Conservation (phyloP, 1,140 invertebrate genomes). For the Lordiphosa collinella region DNA sequence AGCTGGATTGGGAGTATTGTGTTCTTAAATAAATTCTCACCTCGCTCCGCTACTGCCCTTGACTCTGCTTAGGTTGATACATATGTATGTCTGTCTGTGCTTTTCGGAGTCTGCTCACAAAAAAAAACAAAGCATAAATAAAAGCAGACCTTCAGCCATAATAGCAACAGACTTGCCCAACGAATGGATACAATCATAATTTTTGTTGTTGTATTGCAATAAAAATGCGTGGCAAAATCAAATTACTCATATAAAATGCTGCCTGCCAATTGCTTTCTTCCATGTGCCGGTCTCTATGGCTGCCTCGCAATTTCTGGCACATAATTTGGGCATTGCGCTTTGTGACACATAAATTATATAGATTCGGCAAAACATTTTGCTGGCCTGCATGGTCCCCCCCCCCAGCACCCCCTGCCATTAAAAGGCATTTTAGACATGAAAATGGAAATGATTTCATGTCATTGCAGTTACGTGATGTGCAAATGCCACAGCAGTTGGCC, state of each 20-base stretch:
- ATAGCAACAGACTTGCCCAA: constrained; percentile 1
- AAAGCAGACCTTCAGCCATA: constrained; percentile 22
- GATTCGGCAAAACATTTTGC: constrained; percentile 36
- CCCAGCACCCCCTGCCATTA: constrained; percentile 22
- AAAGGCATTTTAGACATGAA: constrained; percentile 42
- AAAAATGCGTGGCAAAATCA: constrained; percentile 69
- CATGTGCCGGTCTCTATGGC: not conserved
- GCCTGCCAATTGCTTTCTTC: constrained; percentile 42
- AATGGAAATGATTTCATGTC: constrained; percentile 65
- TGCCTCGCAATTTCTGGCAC: constrained; percentile 59
- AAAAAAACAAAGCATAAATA: constrained; percentile 4
- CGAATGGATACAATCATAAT: constrained; percentile 53
- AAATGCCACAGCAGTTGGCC: constrained; percentile 20
- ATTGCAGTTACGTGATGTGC: constrained; percentile 64
- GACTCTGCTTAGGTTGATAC: too few relatives aligned
- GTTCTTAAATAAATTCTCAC: too few relatives aligned
- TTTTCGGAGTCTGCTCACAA: too few relatives aligned
- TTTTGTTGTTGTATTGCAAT: constrained; percentile 44
- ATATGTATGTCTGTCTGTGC: not conserved
- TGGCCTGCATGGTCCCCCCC: constrained; percentile 5
- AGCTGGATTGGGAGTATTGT: too few relatives aligned
- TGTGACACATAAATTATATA: constrained; percentile 59
- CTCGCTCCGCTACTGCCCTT: too few relatives aligned
- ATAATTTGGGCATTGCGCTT: constrained; percentile 48
- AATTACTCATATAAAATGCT: constrained; percentile 63